A percentile compares a stretch with the other conserved stretches of the same genome.
Evolutionary conservation across 1,140 invertebrate genomes (phyloP).

Genomic region (Danaus plexippus): DNA sequence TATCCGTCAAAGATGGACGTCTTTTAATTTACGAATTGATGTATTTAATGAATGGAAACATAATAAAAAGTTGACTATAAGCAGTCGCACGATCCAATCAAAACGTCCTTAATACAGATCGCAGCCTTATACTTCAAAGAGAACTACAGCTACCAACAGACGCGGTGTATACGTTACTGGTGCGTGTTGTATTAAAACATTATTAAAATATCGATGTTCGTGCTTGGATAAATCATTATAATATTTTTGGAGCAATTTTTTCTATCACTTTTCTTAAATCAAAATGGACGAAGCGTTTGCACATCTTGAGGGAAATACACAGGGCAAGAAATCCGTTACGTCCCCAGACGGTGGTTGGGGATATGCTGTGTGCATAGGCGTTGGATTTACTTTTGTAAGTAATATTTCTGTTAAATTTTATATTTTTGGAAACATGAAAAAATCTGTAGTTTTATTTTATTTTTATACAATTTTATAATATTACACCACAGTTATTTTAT

Average conservation of each 20-base stretch:
- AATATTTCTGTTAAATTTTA: conserved; percentile 8
- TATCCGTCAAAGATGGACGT: too few relatives aligned
- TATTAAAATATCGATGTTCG: neutral
- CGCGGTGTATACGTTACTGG: conserved; percentile 30
- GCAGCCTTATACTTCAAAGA: conserved; percentile 15
- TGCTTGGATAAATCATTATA: too few relatives aligned
- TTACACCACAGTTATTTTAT: too few relatives aligned
- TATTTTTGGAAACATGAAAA: too few relatives aligned
- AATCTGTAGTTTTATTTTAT: too few relatives aligned
- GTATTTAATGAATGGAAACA: neutral
- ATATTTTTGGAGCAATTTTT: too few relatives aligned
- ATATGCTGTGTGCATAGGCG: conserved; percentile 51
- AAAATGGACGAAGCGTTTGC: conserved; percentile 64
- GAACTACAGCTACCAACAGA: conserved; percentile 24
- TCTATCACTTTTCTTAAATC: neutral
- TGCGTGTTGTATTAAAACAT: conserved; percentile 7
- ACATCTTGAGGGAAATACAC: conserved; percentile 35
- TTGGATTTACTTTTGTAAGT: conserved; percentile 65
- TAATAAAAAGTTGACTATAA: conserved; percentile 1
- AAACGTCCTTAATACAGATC: neutral
- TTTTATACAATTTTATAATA: too few relatives aligned
- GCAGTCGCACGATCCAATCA: conserved; percentile 2
- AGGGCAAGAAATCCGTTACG: conserved; percentile 29
- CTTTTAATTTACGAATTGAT: too few relatives aligned
- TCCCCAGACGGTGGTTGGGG: conserved; percentile 64